These are phyloP conservation scores for Notodonta ziczac DNA, from an alignment of 2,888 invertebrate genomes.

Conservation along the genomic window DNA sequence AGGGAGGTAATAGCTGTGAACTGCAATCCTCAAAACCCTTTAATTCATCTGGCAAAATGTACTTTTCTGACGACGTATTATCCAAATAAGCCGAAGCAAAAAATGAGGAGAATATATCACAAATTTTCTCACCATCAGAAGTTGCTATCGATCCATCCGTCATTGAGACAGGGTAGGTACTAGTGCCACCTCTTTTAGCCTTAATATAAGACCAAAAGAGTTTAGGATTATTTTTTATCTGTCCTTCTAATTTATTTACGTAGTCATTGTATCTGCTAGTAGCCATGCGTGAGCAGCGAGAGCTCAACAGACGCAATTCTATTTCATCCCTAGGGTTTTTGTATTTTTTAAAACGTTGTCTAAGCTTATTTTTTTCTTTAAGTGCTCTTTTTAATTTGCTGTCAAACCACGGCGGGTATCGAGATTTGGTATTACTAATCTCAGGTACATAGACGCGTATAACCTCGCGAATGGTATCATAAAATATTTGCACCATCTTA, in stretches of 20 bases:
- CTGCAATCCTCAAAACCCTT: no score
- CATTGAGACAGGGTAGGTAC: background rate
- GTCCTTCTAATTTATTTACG: background rate
- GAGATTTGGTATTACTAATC: background rate
- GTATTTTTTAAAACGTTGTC: slow-evolving; percentile 6
- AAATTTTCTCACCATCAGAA: background rate
- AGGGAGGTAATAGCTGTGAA: no score
- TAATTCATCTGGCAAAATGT: no score
- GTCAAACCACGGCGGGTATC: slow-evolving; percentile 6
- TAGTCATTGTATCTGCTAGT: background rate
- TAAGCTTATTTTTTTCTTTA: slow-evolving; percentile 3
- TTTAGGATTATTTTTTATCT: background rate
- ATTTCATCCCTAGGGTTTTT: slow-evolving; percentile 6
- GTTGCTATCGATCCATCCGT: background rate
- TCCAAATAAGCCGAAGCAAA: no score
- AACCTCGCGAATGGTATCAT: background rate
- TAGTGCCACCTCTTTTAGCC: background rate
- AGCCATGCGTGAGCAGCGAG: background rate
- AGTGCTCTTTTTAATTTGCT: background rate
- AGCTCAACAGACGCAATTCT: background rate
- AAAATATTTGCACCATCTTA: slow-evolving; percentile 2
- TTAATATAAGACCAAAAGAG: slow-evolving; percentile 3
- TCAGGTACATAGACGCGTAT: slow-evolving; percentile 3
- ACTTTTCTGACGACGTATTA: no score
- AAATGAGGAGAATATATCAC: no score